phyloP scores from a whole-genome alignment of 2,888 invertebrate genomes.

The Aleiodes alternator region DNA sequence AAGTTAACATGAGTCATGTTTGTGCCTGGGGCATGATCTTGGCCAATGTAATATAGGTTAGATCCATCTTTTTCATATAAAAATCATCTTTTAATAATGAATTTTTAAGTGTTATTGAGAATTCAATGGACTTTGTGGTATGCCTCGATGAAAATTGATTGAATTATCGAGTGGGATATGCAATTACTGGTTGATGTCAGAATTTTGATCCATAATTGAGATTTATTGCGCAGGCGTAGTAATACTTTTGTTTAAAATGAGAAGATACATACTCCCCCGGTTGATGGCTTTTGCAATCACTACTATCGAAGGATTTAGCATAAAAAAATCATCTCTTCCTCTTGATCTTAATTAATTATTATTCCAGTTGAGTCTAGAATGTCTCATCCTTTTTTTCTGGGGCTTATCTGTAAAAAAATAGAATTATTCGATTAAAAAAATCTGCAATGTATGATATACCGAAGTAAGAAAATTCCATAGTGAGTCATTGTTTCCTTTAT shows the following conservation, averaged over 20 bases:
- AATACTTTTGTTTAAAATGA: background rate
- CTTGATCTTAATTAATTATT: too few species aligned
- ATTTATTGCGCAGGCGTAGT: background rate
- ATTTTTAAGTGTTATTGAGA: too few species aligned
- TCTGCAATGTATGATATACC: background rate
- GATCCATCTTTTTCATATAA: background rate
- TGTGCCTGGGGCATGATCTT: background rate
- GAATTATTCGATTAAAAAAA: too few species aligned
- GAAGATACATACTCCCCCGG: background rate
- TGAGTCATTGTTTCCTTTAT: conserved; percentile 22
- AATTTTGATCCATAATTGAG: background rate
- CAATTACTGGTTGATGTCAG: background rate
- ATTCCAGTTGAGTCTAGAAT: too few species aligned
- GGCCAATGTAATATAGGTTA: background rate
- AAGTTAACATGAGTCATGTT: conserved; percentile 40
- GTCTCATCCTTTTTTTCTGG: too few species aligned
- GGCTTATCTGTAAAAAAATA: too few species aligned
- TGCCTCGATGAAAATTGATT: background rate
- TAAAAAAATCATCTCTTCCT: too few species aligned
- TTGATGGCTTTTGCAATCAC: background rate
- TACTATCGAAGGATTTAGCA: background rate
- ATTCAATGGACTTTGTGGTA: background rate
- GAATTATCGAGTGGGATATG: background rate
- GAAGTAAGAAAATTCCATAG: conserved; percentile 20
- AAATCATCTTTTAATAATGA: background rate